A percentile compares a stretch with the other conserved stretches of the same genome.
These are phyloP conservation scores for Ataeniobius toweri DNA, from an alignment of 2,797 vertebrate species.

Conservation along the genomic window DNA sequence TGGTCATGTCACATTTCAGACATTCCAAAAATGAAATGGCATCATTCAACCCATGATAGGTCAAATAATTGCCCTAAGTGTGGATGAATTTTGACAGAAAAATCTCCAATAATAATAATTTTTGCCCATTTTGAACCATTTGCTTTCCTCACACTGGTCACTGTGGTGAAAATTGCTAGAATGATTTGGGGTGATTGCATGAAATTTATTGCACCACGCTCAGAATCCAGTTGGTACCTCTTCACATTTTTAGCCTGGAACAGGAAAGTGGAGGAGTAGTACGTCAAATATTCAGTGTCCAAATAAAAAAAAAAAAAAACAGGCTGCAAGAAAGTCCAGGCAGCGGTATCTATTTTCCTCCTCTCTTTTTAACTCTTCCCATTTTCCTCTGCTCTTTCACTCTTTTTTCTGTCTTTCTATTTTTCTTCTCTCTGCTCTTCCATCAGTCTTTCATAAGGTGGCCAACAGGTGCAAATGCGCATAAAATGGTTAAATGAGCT, in stretches of 20 bases:
- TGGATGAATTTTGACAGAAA: neutral
- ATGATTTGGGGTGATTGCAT: neutral
- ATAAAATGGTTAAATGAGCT: too few relatives aligned
- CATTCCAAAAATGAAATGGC: neutral
- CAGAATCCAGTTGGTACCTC: neutral
- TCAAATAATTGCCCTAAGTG: conserved; percentile 6
- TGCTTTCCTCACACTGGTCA: neutral
- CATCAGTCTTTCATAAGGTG: too few relatives aligned
- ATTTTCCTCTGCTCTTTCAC: too few relatives aligned
- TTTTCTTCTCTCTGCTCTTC: too few relatives aligned
- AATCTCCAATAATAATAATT: conserved; percentile 14
- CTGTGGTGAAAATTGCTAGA: conserved; percentile 15
- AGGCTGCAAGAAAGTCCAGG: neutral
- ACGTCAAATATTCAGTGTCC: too few relatives aligned
- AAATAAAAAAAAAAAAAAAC: too few relatives aligned
- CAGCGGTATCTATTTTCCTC: neutral
- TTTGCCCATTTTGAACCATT: conserved; percentile 16
- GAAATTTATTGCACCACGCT: conserved; percentile 4
- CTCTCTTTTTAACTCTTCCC: too few relatives aligned
- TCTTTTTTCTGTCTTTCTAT: too few relatives aligned
- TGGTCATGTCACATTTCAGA: neutral
- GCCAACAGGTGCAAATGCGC: too few relatives aligned
- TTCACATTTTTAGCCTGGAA: neutral
- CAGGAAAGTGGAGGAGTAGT: neutral
- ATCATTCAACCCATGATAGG: conserved; percentile 2